Conservation (phyloP, 2,888 invertebrate species). For the Seira sanloemensis region DNA sequence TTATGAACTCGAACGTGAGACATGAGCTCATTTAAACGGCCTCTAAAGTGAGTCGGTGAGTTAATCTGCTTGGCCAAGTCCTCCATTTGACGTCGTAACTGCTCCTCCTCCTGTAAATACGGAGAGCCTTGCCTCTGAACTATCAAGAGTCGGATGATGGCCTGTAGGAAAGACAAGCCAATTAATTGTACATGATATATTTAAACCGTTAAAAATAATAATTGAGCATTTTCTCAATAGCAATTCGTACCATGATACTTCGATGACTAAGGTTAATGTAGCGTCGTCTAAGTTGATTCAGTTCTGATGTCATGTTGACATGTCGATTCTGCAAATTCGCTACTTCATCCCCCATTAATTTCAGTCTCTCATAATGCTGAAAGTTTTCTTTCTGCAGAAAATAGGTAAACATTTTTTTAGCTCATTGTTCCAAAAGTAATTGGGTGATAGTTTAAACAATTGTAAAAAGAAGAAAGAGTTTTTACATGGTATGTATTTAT, state of each 20-base stretch:
- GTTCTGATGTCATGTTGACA: slow-evolving; percentile 86
- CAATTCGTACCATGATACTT: slow-evolving; percentile 82
- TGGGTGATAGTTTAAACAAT: slow-evolving; percentile 14
- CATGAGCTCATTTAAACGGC: slow-evolving; percentile 91
- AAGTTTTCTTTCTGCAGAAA: slow-evolving; percentile 83
- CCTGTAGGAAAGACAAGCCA: too few relatives aligned
- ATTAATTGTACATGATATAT: too few relatives aligned
- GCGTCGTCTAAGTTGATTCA: slow-evolving; percentile 88
- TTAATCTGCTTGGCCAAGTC: slow-evolving; percentile 90
- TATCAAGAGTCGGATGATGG: slow-evolving; percentile 91
- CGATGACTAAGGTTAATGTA: slow-evolving; percentile 89
- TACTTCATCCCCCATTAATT: slow-evolving; percentile 87
- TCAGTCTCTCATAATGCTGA: slow-evolving; percentile 87
- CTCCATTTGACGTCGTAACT: slow-evolving; percentile 90
- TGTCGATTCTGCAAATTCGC: slow-evolving; percentile 87
- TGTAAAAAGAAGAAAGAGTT: too few relatives aligned
- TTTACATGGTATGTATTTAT: neutral
- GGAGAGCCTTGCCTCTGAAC: slow-evolving; percentile 91
- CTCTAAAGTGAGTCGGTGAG: slow-evolving; percentile 94
- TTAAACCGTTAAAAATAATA: too few relatives aligned
- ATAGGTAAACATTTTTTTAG: too few relatives aligned
- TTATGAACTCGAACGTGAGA: slow-evolving; percentile 88
- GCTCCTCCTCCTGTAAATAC: slow-evolving; percentile 92
- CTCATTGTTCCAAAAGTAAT: too few relatives aligned
- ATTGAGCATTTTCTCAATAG: neutral